Evolutionary conservation across 2,797 vertebrate species (phyloP).

Genomic region (Mycteria americana): DNA sequence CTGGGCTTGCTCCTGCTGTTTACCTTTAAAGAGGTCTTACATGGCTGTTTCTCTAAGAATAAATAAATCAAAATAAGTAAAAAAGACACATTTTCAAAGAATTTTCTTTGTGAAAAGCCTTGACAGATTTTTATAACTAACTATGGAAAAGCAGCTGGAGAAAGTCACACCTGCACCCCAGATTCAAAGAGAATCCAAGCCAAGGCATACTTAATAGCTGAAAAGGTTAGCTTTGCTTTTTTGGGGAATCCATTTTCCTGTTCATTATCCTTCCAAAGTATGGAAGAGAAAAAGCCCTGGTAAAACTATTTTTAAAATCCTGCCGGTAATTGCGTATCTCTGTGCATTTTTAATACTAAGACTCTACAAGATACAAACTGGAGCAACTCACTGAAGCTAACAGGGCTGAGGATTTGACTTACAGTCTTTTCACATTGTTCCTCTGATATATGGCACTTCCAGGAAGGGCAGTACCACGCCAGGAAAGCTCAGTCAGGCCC

Average conservation of each 20-base stretch:
- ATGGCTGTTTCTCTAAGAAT: not conserved
- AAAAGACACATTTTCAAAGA: not conserved
- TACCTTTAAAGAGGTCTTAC: not conserved
- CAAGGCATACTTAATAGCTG: not conserved
- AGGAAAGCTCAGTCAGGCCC: not conserved
- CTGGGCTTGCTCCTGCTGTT: not conserved
- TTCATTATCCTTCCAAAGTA: not conserved
- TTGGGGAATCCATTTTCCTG: not conserved
- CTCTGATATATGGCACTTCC: not conserved
- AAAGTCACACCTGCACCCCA: not conserved
- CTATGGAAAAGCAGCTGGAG: not conserved
- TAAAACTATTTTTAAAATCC: not conserved
- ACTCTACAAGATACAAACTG: not conserved
- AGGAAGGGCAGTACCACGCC: not conserved
- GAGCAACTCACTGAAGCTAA: not conserved
- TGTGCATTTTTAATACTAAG: not conserved
- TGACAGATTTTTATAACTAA: not conserved
- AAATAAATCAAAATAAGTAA: not conserved
- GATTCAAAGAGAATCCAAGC: not conserved
- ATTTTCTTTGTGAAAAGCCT: not conserved
- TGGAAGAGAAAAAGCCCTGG: not conserved
- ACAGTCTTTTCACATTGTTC: not conserved
- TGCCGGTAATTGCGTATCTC: not conserved
- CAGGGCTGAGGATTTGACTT: not conserved
- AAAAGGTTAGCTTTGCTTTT: not conserved